These are phyloP conservation scores for Fukomys damarensis DNA, from an alignment of 2,113 vertebrate genomes.

Conservation along the genomic window DNA sequence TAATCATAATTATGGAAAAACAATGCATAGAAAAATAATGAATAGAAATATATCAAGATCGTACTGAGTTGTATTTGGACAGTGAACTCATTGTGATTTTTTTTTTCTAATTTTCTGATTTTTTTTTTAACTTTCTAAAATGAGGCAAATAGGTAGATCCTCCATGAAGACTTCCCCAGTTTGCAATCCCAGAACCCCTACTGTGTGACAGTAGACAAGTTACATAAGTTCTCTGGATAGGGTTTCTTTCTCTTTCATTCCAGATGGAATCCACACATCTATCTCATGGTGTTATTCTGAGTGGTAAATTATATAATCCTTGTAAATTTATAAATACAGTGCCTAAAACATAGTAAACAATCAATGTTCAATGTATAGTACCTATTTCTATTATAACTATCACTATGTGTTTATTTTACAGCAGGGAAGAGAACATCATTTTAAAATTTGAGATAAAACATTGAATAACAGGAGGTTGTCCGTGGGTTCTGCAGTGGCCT, in stretches of 20 bases:
- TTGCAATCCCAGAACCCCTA: neutral
- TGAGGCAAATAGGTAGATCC: neutral
- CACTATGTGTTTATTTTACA: neutral
- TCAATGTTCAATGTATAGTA: too few relatives aligned
- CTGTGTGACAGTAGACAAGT: neutral
- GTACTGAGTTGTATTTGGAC: neutral
- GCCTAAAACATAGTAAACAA: neutral
- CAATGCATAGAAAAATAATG: neutral
- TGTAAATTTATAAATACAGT: neutral
- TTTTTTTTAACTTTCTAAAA: neutral
- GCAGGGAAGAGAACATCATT: neutral
- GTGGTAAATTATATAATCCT: neutral
- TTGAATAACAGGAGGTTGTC: neutral
- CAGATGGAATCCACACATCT: neutral
- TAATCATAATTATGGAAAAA: slow-evolving; percentile 12
- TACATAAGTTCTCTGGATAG: neutral
- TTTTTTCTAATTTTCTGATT: neutral
- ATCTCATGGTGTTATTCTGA: neutral
- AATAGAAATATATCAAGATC: neutral
- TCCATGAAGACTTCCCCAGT: neutral
- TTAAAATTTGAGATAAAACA: neutral
- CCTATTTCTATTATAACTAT: neutral
- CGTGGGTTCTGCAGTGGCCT: fast-evolving
- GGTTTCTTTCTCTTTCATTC: neutral
- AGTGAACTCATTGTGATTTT: neutral